Conservation (phyloP, 2,797 vertebrate species). For the Kryptolebias ocellatus region DNA sequence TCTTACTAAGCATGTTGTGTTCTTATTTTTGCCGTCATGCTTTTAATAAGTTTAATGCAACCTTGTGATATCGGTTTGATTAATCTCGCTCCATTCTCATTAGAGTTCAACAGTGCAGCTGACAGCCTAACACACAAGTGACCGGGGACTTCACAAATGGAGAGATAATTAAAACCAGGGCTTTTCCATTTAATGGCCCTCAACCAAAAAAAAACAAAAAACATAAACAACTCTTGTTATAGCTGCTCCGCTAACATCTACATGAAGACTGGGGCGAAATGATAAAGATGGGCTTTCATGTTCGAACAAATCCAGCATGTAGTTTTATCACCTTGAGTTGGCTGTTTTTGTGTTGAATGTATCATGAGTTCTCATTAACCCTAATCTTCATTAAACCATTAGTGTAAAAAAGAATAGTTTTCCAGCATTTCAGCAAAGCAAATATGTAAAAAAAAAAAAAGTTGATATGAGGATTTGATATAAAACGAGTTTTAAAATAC, state of each 20-base stretch:
- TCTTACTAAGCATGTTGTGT: not conserved
- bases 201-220: conserved; percentile 24
- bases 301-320: conserved; percentile 55
- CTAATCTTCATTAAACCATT: no score
- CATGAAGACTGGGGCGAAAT: conserved; percentile 38
- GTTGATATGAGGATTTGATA: not conserved
- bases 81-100: conserved; percentile 50
- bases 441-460: conserved; percentile 11
- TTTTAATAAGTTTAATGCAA: conserved; percentile 31
- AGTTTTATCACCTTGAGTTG: conserved; percentile 34
- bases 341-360: conserved; percentile 25
- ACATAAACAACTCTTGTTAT: conserved; percentile 63
- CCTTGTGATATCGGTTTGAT: conserved; percentile 39
- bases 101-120: conserved; percentile 44
- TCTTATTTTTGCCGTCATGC: conserved; percentile 7
- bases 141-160: conserved; percentile 50
- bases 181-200: conserved; percentile 46
- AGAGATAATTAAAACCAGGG: conserved; percentile 59
- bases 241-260: conserved; percentile 43
- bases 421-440: conserved; percentile 8
- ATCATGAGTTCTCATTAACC: conserved; percentile 12
- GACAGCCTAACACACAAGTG: conserved; percentile 48
- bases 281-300: conserved; percentile 44
- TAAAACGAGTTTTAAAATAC: not conserved
- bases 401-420: conserved; percentile 3